Percentiles rank a stretch among this genome's conserved stretches.
Evolutionary conservation across 1,140 invertebrate genomes (phyloP).

Genomic region (Bombus breviceps): DNA sequence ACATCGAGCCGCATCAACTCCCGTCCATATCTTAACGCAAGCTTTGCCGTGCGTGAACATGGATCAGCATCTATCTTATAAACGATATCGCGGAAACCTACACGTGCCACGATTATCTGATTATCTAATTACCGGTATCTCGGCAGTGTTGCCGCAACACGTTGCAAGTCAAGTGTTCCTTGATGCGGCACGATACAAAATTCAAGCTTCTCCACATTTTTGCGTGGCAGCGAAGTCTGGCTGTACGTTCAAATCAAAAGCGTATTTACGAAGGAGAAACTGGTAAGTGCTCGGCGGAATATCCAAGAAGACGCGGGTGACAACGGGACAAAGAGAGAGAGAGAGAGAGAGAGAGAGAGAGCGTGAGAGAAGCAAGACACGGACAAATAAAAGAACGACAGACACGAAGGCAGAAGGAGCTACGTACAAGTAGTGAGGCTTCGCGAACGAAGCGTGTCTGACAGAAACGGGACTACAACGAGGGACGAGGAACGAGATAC

Average conservation of each 20-base stretch:
- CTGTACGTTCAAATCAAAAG: not conserved
- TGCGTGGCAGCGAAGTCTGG: not conserved
- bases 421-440: constrained; percentile 23
- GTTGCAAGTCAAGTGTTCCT: not conserved
- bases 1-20: constrained; percentile 50
- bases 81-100: constrained; percentile 22
- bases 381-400: constrained; percentile 28
- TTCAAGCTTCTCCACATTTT: not conserved
- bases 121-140: constrained; percentile 17
- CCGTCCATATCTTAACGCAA: not conserved
- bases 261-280: constrained; percentile 24
- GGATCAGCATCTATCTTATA: not conserved
- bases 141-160: not conserved
- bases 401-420: constrained; percentile 23
- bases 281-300: constrained; percentile 18
- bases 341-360: not conserved
- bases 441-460: constrained; percentile 30
- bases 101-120: not conserved
- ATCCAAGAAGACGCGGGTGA: constrained; percentile 9
- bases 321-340: not conserved
- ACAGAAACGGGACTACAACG: constrained; percentile 36
- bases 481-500: constrained; percentile 18
- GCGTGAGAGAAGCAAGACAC: not conserved
- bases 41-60: not conserved
- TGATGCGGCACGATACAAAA: not conserved